phyloP scores from a whole-genome alignment of 2,888 invertebrate genomes.

The Muscina levida region DNA sequence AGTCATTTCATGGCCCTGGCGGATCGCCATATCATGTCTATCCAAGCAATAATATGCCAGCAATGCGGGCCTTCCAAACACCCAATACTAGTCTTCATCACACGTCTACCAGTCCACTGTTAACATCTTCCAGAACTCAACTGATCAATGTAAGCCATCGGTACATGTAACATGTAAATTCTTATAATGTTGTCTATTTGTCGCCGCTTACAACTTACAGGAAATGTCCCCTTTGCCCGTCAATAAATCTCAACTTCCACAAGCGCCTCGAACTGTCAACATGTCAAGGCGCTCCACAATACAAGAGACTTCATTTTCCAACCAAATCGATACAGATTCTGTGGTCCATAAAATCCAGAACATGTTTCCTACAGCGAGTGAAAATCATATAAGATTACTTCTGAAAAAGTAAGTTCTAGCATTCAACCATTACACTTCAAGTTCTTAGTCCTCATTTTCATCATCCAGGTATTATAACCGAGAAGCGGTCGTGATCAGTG shows the following conservation, averaged over 20 bases:
- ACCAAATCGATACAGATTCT: conserved; percentile 85
- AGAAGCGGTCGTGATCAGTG: conserved; percentile 95
- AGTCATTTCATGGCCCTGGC: conserved; percentile 61
- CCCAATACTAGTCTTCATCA: conserved; percentile 75
- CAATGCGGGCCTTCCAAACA: conserved; percentile 82
- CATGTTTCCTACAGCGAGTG: conserved; percentile 94
- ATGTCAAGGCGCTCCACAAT: conserved; percentile 79
- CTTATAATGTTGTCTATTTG: neutral
- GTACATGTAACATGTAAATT: conserved; percentile 11
- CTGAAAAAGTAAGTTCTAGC: conserved; percentile 89
- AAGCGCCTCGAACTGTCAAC: conserved; percentile 74
- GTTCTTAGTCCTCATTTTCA: neutral
- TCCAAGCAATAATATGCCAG: conserved; percentile 84
- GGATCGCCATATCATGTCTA: conserved; percentile 89
- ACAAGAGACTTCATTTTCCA: conserved; percentile 84
- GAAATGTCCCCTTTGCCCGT: conserved; percentile 79
- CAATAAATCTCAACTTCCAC: conserved; percentile 70
- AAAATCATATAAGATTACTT: conserved; percentile 91
- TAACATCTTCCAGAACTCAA: conserved; percentile 75
- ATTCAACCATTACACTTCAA: neutral
- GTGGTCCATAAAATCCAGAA: conserved; percentile 90
- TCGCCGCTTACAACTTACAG: conserved; percentile 65
- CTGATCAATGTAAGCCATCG: conserved; percentile 70
- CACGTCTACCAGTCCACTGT: conserved; percentile 78
- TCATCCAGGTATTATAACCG: conserved; percentile 91